Conservation (phyloP, 2,888 invertebrate species). For the Netelia virgata region DNA sequence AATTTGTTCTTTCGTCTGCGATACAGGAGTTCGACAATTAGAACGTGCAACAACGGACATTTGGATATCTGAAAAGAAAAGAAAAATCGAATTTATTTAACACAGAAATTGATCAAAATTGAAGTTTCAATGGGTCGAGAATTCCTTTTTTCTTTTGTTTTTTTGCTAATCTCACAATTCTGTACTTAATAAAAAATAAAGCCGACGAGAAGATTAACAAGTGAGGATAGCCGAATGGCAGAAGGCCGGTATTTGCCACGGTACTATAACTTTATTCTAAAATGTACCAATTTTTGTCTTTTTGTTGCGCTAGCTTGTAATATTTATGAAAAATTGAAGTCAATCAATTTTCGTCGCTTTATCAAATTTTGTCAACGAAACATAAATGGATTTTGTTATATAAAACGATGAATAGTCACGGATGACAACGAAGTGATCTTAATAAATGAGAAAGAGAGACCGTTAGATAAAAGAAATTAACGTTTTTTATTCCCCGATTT, state of each 20-base stretch:
- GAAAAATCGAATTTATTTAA: constrained; percentile 14
- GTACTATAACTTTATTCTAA: constrained; percentile 11
- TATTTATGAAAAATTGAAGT: constrained; percentile 48
- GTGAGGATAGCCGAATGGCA: not conserved
- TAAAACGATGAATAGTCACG: constrained; percentile 8
- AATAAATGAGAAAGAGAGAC: not conserved
- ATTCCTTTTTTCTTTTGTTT: too few relatives aligned
- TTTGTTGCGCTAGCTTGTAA: constrained; percentile 12
- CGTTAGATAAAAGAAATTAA: constrained; percentile 1
- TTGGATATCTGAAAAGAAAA: constrained; percentile 8
- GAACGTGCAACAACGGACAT: not conserved
- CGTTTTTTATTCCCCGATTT: too few relatives aligned
- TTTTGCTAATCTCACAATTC: constrained; percentile 50
- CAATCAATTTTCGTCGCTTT: constrained; percentile 35
- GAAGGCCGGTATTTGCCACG: constrained; percentile 2
- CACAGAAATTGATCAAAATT: not conserved
- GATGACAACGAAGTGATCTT: not conserved
- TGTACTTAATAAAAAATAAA: constrained; percentile 54
- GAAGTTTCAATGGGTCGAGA: constrained; percentile 29
- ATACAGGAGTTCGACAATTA: constrained; percentile 63
- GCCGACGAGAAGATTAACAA: not conserved
- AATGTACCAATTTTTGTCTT: not conserved
- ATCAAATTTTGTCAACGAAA: constrained; percentile 8
- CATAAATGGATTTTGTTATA: constrained; percentile 40
- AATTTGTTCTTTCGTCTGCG: not conserved